Base-by-base conservation (phyloP, 2,888 invertebrate species). In the Ecliptopera silaceata region DNA sequence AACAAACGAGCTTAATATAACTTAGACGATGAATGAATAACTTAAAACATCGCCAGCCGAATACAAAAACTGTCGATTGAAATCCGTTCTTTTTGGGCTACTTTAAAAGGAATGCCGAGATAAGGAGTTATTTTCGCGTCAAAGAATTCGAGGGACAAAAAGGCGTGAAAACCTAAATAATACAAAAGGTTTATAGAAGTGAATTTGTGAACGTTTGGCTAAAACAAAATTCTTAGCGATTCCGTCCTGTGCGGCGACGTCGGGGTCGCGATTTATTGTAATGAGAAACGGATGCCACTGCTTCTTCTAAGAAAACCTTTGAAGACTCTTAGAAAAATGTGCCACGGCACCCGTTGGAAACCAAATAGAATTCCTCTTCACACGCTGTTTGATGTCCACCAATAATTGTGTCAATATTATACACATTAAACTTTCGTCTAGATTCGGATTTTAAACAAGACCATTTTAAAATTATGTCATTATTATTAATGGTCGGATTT, bases 231-330 rank as follows among this genome's bases (percentile, higher is more conserved):
- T 90, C 88, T 84, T 88, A 58, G 88, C 88, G 86, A 79, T 81
- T 86, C 87, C 90, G 81, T 88, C 92, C 86, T 93, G 93, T 92
- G 93, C 88, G 92, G 92, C 87, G 82, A 78, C 79, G 84, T 82
- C 84, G 77, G 75, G 77, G 75, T 74, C 63, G 75, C 78, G 84
- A 90, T 91, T 90, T 91, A 91, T 91, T 88, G 87, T 88, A 87
- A 88, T 85, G 84, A 88, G 83, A 68, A 76, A 65, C 71, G 81
- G 75, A 86, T 85, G 79, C 87, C 84, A 75, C 79, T 71, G 77
- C 67, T 71, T 72, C 77, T 88, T 88, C 85, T 83, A 65, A 84
- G 88, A 88, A 88, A 86, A 86, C 71, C 75, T 79, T 81, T 79
- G 80, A 77, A 69, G 75, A 73, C 80, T 86, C 85, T 82, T 64